phyloP scores from a whole-genome alignment of 1,140 invertebrate genomes.

The Bactericera cockerelli region DNA sequence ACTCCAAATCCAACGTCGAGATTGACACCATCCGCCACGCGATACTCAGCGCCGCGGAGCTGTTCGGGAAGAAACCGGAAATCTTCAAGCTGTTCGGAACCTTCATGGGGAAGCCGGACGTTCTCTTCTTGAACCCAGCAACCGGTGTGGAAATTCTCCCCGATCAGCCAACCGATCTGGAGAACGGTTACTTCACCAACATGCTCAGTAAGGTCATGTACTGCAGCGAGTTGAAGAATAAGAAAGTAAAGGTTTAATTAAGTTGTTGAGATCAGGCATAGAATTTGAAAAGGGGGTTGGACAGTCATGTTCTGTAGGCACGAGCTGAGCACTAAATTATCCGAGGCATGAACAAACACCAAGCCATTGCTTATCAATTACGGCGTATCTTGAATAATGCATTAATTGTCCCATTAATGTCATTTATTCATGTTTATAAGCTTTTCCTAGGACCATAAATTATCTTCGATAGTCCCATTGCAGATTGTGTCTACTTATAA shows the following conservation, averaged over 20 bases:
- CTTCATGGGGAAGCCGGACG: conserved; percentile 22
- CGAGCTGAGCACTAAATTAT: too few relatives aligned
- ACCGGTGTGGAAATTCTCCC: conserved; percentile 3
- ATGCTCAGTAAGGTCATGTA: conserved; percentile 7
- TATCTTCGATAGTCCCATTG: too few relatives aligned
- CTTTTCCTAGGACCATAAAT: too few relatives aligned
- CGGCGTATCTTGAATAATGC: too few relatives aligned
- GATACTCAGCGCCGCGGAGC: conserved; percentile 19
- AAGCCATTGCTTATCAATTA: too few relatives aligned
- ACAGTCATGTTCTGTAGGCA: too few relatives aligned
- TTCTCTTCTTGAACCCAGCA: conserved; percentile 22
- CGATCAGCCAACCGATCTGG: not conserved
- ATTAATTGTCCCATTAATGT: too few relatives aligned
- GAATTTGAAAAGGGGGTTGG: too few relatives aligned
- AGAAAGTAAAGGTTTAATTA: not conserved
- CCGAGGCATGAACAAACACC: too few relatives aligned
- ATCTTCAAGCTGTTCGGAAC: conserved; percentile 25
- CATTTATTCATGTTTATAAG: too few relatives aligned
- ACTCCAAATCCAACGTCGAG: conserved; percentile 16
- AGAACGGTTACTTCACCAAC: not conserved
- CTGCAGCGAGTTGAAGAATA: not conserved
- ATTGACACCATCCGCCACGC: conserved; percentile 23
- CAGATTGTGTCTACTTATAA: too few relatives aligned
- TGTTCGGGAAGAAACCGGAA: conserved; percentile 20
- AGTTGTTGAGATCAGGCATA: too few relatives aligned